Base-by-base conservation (phyloP, 1,140 invertebrate genomes). In the Harpegnathos saltator region DNA sequence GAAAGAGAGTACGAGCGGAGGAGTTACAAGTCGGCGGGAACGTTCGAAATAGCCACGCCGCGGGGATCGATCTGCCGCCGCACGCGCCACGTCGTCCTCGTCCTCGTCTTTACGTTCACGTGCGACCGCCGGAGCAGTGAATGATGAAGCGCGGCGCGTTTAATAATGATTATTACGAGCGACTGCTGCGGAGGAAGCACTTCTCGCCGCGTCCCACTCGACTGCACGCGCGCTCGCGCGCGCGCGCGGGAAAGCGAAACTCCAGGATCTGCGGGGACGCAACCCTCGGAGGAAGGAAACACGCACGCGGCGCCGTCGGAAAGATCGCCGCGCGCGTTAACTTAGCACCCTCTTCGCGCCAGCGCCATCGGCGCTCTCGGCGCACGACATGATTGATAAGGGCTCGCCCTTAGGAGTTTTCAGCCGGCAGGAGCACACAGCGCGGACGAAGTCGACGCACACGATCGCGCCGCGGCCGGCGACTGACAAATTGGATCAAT, bases 151-250 rank as follows among this genome's bases (percentile, higher is more conserved):
- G 19, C 3, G 9, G 38, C 22, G n/a, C 58, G 71, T 80, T 80
- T 65, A 71, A 80, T 80, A 80, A 71, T 80, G 75, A 52, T 80
- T 69, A 80, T 80, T 80, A 65, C 75, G 33, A 69, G 63, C 69
- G 58, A 78, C 75, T 78, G 52, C 33, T 50, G 75, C 52, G 44
- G 50, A 78, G 75, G 59, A 80, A 80, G 52, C 71, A 69, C 75
- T 80, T 59, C 17, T 33, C 48, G 22, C 52, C 29, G 29, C n/a
- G 29, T 56, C 52, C 65, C 48, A 71, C 75, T 9, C 9, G n/a
- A n/a, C n/a, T n/a, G n/a, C n/a, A n/a, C n/a, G n/a, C n/a, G 48
- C 29, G 59, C 65, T 69, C 50, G 17, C 65, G 69, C 33, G 1
- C 75, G 59, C 71, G 71, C 58, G 52, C 50, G 14, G 65, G 71